A percentile compares a stretch with the other conserved stretches of the same genome.
These are phyloP conservation scores for Chromis chromis DNA, from an alignment of 2,797 vertebrate species.

Conservation along the genomic window DNA sequence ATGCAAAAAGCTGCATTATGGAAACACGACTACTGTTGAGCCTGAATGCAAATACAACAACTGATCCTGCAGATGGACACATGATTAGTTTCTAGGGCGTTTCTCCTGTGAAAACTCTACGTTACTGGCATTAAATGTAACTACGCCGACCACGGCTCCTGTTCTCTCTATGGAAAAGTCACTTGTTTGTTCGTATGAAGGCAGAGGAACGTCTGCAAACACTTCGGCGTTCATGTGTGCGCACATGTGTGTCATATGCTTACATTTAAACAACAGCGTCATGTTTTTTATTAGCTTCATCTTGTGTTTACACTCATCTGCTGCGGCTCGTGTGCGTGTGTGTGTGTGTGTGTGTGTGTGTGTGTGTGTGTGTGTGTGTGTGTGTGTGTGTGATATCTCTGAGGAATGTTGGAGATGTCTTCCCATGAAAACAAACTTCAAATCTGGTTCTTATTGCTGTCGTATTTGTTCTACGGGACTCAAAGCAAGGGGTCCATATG, in stretches of 20 bases:
- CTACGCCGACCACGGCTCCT: conserved; percentile 10
- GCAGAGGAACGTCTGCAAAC: conserved; percentile 14
- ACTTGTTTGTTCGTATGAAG: background rate
- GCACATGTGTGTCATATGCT: conserved; percentile 44
- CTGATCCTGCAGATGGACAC: background rate
- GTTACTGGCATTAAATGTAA: background rate
- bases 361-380: conserved; percentile 20
- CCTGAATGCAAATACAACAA: background rate
- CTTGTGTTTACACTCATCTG: conserved; percentile 64
- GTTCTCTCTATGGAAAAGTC: background rate
- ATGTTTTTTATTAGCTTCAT: conserved; percentile 61
- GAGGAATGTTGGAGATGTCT: conserved; percentile 70
- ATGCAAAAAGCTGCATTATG: too few relatives aligned
- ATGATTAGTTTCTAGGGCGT: too few relatives aligned
- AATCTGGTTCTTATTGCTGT: conserved; percentile 76
- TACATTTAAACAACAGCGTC: conserved; percentile 42
- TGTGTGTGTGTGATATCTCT: conserved; percentile 41
- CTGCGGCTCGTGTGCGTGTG: conserved; percentile 16
- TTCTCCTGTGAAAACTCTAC: background rate
- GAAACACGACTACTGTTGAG: background rate
- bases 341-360: conserved; percentile 23
- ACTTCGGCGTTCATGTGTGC: conserved; percentile 22
- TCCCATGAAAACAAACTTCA: conserved; percentile 67
- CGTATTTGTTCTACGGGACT: conserved; percentile 63
- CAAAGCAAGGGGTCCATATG: conserved; percentile 71